These are phyloP conservation scores for Otus scops DNA, from an alignment of 2,797 vertebrate species.

Conservation along the genomic window DNA sequence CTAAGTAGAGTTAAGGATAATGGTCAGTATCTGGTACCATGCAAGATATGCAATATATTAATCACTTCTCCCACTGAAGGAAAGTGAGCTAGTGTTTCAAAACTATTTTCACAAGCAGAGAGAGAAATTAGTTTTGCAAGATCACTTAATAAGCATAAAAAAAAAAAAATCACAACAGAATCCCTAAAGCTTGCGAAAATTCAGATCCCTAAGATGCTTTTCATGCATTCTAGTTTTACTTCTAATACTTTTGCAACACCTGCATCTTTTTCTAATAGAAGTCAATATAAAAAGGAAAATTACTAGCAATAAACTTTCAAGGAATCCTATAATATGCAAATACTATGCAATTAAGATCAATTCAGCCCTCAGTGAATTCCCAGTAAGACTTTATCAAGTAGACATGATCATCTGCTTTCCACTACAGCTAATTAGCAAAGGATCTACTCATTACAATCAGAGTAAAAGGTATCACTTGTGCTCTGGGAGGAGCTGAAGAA, in stretches of 20 bases:
- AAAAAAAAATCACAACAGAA: background rate
- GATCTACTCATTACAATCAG: background rate
- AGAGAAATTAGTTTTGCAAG: background rate
- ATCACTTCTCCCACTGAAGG: rapidly evolving
- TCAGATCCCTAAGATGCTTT: background rate
- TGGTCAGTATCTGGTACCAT: background rate
- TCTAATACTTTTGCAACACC: background rate
- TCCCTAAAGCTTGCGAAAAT: background rate
- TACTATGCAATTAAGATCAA: background rate
- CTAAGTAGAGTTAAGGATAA: background rate
- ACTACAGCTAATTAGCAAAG: background rate
- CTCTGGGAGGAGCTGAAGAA: background rate
- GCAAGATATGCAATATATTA: background rate
- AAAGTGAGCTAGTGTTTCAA: background rate
- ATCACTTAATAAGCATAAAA: background rate
- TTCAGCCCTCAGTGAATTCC: background rate
- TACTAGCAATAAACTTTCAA: background rate
- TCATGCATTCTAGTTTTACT: background rate
- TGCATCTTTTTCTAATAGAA: background rate
- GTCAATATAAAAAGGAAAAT: background rate
- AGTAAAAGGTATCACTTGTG: background rate
- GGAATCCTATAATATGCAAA: background rate
- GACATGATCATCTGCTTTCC: background rate
- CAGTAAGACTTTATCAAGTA: background rate
- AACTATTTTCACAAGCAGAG: background rate